Base-by-base conservation (phyloP, 2,113 vertebrate genomes). In the Protomyctophum bolini region DNA sequence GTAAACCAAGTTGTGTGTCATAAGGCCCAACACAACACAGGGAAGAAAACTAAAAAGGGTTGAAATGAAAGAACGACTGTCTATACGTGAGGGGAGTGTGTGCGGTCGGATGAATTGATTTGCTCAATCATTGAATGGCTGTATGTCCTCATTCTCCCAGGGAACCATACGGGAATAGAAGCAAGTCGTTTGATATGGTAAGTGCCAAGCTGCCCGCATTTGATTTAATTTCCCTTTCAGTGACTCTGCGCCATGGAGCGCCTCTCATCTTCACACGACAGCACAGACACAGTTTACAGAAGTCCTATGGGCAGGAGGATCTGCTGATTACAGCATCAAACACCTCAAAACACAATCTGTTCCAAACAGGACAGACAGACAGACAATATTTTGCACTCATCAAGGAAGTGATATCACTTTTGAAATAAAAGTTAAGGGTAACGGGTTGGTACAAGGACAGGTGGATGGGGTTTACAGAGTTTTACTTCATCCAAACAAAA, bases 151-250 rank as follows among this genome's bases (percentile, higher is more conserved):
- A 15, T 28, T 58, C 75, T 66, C 61, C 2, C 8, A 0, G 45
- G 69, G 59, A 72, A 73, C 58, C 75, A 12, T 7, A 12, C 79
- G 69, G n/a, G 3, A 75, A 81, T 6, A 73, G 63, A 80, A 83
- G 72, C 46, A 70, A 61, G 61, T 49, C 8, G 66, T 80, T 70
- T 78, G 64, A 84, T 73, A 56, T 57, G 74, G 54, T 70, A 47
- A 76, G 79, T 52, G 63, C 60, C 33, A 47, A 61, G 46, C 45
- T 62, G 51, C 41, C 4, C 65, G 55, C 57, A 14, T 84, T 72
- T 73, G 15, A 72, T 72, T 78, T 71, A 28, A 14, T 54, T 65
- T 71, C 10, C 33, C 48, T 68, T 68, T 33, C 70, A 51, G 57
- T 0, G 11, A 55, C 14, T 67, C 15, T 11, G 10, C 49, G 55